Evolutionary conservation across 1,140 invertebrate genomes (phyloP).

Genomic region (Galleria mellonella): DNA sequence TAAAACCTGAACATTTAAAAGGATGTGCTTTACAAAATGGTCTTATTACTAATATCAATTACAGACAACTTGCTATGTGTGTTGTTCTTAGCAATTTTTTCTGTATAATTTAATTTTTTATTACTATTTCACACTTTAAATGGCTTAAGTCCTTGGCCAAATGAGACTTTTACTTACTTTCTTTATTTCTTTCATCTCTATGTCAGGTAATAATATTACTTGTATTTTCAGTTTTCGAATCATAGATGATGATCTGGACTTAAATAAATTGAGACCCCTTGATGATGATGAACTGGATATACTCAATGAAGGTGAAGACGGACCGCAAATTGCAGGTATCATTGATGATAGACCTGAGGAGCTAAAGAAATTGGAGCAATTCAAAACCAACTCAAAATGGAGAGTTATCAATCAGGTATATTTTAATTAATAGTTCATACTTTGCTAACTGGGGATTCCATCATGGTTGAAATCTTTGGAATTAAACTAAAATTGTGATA

Average conservation of each 20-base stretch:
- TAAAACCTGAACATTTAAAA: no score
- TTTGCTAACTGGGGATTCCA: no score
- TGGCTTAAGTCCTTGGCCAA: no score
- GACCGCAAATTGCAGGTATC: conserved; percentile 91
- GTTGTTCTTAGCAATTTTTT: no score
- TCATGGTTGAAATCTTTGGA: no score
- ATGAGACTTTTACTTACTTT: background rate
- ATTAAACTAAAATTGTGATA: no score
- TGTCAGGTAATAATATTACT: background rate
- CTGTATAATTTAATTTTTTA: no score
- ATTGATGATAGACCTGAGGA: conserved; percentile 89
- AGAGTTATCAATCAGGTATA: conserved; percentile 76
- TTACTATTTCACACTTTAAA: no score
- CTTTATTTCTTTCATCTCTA: conserved; percentile 12
- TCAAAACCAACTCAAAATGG: conserved; percentile 81
- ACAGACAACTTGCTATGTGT: no score
- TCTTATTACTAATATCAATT: no score
- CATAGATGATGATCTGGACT: conserved; percentile 91
- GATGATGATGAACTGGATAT: conserved; percentile 83
- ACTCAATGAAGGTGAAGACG: conserved; percentile 84
- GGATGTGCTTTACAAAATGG: no score
- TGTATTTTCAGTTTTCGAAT: conserved; percentile 84
- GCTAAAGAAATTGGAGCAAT: conserved; percentile 78
- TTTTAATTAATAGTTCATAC: no score
- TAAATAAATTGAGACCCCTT: conserved; percentile 76